These are phyloP conservation scores for Synergus itoensis DNA, from an alignment of 2,888 invertebrate genomes.

Conservation along the genomic window DNA sequence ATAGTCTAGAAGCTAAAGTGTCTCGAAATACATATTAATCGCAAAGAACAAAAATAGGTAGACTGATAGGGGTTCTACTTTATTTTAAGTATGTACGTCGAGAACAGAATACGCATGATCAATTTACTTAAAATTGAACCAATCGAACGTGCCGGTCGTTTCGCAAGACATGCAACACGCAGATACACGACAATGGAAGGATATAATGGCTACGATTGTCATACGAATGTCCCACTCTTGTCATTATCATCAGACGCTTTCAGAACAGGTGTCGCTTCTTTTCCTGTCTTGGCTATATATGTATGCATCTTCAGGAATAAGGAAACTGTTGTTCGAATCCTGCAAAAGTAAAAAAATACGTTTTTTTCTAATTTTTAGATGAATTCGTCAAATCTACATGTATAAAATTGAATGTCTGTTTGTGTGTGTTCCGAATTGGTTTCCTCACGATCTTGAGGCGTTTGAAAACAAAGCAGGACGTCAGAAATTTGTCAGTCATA, in stretches of 20 bases:
- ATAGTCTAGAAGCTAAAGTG: conserved; percentile 51
- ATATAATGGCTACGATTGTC: conserved; percentile 7
- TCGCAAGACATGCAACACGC: background rate
- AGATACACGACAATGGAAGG: conserved; percentile 10
- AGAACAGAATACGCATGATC: conserved; percentile 16
- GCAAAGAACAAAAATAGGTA: conserved; percentile 16
- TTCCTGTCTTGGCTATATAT: background rate
- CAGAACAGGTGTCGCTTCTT: background rate
- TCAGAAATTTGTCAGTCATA: too few relatives aligned
- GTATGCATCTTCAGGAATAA: background rate
- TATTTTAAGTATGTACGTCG: conserved; percentile 29
- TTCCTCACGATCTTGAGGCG: too few relatives aligned
- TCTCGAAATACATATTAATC: conserved; percentile 58
- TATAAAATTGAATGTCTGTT: too few relatives aligned
- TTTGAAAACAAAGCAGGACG: too few relatives aligned
- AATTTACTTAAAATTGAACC: conserved; percentile 19
- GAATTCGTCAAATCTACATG: too few relatives aligned
- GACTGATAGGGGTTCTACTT: background rate
- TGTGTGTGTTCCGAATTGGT: too few relatives aligned
- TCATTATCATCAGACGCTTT: background rate
- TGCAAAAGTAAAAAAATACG: background rate
- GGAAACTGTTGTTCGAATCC: background rate
- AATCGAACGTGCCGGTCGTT: conserved; percentile 23
- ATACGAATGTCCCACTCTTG: conserved; percentile 4
- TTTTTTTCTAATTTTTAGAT: too few relatives aligned